Percentiles rank a stretch among this genome's conserved stretches.
These are phyloP conservation scores for Chaetodon trifasciatus DNA, from an alignment of 2,797 vertebrate species.

Conservation along the genomic window DNA sequence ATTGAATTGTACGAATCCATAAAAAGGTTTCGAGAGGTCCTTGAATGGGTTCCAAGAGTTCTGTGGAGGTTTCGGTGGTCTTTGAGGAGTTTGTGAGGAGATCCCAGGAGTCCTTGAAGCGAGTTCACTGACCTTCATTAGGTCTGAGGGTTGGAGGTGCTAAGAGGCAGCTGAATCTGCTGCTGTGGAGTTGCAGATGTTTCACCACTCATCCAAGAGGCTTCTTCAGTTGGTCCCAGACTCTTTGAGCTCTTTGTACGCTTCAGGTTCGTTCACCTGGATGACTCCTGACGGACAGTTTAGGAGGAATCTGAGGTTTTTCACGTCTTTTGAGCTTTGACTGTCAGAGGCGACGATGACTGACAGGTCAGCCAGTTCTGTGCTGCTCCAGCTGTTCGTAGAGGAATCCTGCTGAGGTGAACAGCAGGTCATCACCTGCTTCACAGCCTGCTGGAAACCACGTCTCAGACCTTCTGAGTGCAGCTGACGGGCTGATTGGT, in stretches of 20 bases:
- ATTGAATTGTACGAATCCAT: background rate
- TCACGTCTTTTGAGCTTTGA: background rate
- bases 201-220: background rate
- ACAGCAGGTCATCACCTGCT: constrained; percentile 24
- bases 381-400: background rate
- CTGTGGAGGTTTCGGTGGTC: background rate
- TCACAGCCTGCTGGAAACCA: constrained; percentile 13
- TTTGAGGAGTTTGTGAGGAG: background rate
- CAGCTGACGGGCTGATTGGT: background rate
- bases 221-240: background rate
- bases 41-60: background rate
- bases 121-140: background rate
- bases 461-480: background rate
- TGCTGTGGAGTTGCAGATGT: too few species aligned
- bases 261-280: background rate
- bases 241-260: background rate
- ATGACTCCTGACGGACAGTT: background rate
- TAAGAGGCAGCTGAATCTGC: background rate
- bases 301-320: background rate
- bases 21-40: background rate
- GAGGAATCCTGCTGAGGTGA: constrained; percentile 1
- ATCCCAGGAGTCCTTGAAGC: too few species aligned
- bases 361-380: constrained; percentile 19
- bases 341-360: background rate
- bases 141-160: background rate